These are phyloP conservation scores for Corvus moneduloides DNA, from an alignment of 2,113 vertebrate genomes.

Conservation along the genomic window DNA sequence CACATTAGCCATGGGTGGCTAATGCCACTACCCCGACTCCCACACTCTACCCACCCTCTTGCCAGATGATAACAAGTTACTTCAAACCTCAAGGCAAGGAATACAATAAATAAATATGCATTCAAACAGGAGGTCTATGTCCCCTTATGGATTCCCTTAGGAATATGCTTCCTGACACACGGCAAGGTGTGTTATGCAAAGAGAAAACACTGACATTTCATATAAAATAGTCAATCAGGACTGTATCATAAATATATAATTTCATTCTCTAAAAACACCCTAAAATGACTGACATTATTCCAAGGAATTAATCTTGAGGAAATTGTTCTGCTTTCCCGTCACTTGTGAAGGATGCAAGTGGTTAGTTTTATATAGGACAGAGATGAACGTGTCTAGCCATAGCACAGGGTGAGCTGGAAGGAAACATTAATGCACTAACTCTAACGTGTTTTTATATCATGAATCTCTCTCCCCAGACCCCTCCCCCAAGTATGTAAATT, in stretches of 20 bases:
- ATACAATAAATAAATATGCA: not conserved
- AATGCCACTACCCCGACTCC: not conserved
- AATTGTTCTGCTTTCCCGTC: conserved; percentile 42
- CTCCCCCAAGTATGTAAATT: conserved; percentile 54
- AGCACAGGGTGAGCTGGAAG: conserved; percentile 37
- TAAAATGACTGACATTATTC: not conserved
- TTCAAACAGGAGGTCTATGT: not conserved
- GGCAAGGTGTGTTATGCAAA: not conserved
- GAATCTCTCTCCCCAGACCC: not conserved
- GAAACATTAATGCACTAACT: conserved; percentile 41
- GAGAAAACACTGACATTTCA: conserved; percentile 5
- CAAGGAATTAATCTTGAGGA: conserved; percentile 27
- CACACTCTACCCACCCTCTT: not conserved
- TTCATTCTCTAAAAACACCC: not conserved
- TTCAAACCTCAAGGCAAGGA: conserved; percentile 36
- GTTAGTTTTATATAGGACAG: conserved; percentile 61
- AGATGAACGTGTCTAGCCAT: conserved; percentile 29
- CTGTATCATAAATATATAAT: not conserved
- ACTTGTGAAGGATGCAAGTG: conserved; percentile 24
- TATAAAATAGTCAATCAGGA: not conserved
- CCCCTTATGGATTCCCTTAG: not conserved
- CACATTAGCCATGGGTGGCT: not conserved
- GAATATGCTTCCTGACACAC: conserved; percentile 9
- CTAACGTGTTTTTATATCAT: conserved; percentile 17
- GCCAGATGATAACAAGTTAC: not conserved